Conservation (phyloP, 2,113 vertebrate genomes). For the Tyrannus savana region DNA sequence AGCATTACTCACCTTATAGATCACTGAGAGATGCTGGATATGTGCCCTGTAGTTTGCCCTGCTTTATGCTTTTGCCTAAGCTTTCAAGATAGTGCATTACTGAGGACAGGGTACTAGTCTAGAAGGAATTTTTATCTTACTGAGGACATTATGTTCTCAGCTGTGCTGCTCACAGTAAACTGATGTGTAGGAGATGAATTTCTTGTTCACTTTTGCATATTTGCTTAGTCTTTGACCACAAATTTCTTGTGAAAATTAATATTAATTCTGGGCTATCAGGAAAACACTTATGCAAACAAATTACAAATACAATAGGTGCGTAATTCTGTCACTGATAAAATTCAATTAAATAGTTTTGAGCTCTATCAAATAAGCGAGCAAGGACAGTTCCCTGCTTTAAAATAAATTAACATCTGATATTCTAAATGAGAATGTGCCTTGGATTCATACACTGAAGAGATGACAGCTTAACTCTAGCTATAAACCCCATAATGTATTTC, state of each 20-base stretch:
- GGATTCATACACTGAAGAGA: background rate
- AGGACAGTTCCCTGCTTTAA: background rate
- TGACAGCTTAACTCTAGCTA: background rate
- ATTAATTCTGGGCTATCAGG: background rate
- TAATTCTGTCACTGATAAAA: background rate
- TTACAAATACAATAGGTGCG: background rate
- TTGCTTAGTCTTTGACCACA: background rate
- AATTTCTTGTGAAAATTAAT: background rate
- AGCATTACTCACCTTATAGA: background rate
- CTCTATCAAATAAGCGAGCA: background rate
- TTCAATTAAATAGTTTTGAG: slow-evolving; percentile 7
- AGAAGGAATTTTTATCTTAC: background rate
- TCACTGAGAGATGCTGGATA: background rate
- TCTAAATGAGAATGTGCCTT: background rate
- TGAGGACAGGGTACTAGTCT: background rate
- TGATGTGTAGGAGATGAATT: background rate
- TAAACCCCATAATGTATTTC: background rate
- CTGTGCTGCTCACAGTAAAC: background rate
- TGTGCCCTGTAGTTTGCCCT: background rate
- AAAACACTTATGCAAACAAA: background rate
- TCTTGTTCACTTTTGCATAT: background rate
- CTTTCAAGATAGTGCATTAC: background rate
- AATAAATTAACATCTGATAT: background rate
- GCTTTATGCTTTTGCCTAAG: background rate
- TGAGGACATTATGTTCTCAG: background rate